Evolutionary conservation across 2,888 invertebrate species (phyloP).

Genomic region (Tribolium freemani): DNA sequence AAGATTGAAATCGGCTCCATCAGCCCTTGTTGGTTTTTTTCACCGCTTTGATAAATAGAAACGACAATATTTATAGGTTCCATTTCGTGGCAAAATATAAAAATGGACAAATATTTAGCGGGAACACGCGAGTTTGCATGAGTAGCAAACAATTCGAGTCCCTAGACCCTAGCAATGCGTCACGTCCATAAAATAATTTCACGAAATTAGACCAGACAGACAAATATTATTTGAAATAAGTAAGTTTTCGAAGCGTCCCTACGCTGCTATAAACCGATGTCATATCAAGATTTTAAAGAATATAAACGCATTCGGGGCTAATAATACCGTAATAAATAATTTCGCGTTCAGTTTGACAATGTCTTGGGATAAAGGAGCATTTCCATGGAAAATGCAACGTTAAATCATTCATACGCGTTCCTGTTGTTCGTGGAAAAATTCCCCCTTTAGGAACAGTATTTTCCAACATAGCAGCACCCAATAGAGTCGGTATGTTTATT

Average conservation of each 20-base stretch:
- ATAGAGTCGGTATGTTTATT: slow-evolving; percentile 45
- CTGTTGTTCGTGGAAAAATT: slow-evolving; percentile 15
- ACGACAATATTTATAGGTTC: slow-evolving; percentile 41
- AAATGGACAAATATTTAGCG: slow-evolving; percentile 45
- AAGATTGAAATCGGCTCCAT: neutral
- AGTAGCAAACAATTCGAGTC: slow-evolving; percentile 26
- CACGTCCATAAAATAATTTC: slow-evolving; percentile 41
- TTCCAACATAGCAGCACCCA: slow-evolving; percentile 41
- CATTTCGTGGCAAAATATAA: slow-evolving; percentile 40
- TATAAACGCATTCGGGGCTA: slow-evolving; percentile 7
- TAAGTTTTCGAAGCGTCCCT: neutral
- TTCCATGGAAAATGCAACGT: slow-evolving; percentile 31
- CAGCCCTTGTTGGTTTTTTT: slow-evolving; percentile 20
- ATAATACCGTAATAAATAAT: slow-evolving; percentile 35
- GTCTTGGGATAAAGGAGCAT: slow-evolving; percentile 20
- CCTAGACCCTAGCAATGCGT: slow-evolving; percentile 38
- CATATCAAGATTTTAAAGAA: slow-evolving; percentile 28
- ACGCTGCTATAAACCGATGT: slow-evolving; percentile 12
- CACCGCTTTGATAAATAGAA: slow-evolving; percentile 30
- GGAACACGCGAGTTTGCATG: slow-evolving; percentile 44
- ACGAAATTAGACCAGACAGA: slow-evolving; percentile 39
- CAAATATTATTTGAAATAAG: slow-evolving; percentile 5
- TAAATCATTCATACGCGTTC: slow-evolving; percentile 38
- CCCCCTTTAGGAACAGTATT: slow-evolving; percentile 37
- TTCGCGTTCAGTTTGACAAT: slow-evolving; percentile 35